phyloP scores from a whole-genome alignment of 2,888 invertebrate genomes.

The Fragum whitleyi region DNA sequence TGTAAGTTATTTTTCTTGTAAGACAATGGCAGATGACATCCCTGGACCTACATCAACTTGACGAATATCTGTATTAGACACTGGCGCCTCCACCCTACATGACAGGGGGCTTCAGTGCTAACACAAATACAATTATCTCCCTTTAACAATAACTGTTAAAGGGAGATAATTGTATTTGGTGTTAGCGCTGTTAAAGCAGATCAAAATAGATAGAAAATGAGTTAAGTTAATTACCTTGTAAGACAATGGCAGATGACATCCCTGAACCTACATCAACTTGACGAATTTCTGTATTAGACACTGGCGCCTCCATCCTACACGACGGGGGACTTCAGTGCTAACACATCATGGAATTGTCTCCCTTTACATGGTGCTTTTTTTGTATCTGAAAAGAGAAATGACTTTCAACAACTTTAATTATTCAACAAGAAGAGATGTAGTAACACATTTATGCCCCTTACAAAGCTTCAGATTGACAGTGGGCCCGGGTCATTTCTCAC shows the following conservation, averaged over 20 bases:
- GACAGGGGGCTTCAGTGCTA: constrained; percentile 40
- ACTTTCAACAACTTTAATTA: too few species aligned
- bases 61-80: constrained; percentile 31
- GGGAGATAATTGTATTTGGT: too few species aligned
- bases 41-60: background rate
- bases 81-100: constrained; percentile 35
- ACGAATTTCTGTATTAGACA: constrained; percentile 32
- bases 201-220: too few species aligned
- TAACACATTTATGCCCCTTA: too few species aligned
- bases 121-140: constrained; percentile 24
- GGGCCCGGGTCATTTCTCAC: too few species aligned
- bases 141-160: too few species aligned
- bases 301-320: constrained; percentile 36
- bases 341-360: constrained; percentile 21
- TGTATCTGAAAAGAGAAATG: background rate
- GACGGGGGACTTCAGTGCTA: constrained; percentile 41
- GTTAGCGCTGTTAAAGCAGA: too few species aligned
- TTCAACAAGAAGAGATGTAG: too few species aligned
- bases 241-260: background rate
- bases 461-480: too few species aligned
- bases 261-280: background rate
- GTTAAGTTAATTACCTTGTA: background rate
- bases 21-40: background rate
- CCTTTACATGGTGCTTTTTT: constrained; percentile 14
- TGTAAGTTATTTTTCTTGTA: background rate